Conservation (phyloP, 2,888 invertebrate species). For the Melolontha melolontha region DNA sequence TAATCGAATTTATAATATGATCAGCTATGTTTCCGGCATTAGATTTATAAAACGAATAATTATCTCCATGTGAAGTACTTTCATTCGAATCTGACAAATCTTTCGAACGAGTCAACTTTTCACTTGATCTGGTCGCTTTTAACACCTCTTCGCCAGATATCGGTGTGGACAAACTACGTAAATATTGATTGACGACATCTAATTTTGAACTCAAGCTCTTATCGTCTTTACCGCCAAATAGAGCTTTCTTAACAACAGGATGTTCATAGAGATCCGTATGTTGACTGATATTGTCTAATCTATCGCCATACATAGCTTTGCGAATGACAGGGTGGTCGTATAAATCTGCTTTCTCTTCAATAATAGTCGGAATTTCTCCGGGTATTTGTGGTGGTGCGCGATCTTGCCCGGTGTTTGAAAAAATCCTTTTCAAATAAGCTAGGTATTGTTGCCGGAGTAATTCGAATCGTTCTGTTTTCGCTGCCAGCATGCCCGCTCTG, state of each 20-base stretch:
- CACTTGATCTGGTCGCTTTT: conserved; percentile 37
- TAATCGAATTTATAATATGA: conserved; percentile 56
- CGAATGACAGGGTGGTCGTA: conserved; percentile 25
- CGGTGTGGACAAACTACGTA: conserved; percentile 45
- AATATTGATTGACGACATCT: conserved; percentile 34
- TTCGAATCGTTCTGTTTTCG: conserved; percentile 72
- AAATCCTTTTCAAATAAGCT: conserved; percentile 51
- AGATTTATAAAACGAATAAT: conserved; percentile 20
- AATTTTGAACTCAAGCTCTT: conserved; percentile 13
- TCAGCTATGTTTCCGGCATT: conserved; percentile 55
- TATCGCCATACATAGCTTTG: conserved; percentile 30
- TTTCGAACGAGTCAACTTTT: not conserved
- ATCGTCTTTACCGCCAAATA: conserved; percentile 5
- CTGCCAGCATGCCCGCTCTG: conserved; percentile 69
- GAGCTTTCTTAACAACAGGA: conserved; percentile 39
- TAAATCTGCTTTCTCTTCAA: conserved; percentile 26
- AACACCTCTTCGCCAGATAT: conserved; percentile 48
- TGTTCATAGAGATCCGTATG: conserved; percentile 25
- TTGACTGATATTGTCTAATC: not conserved
- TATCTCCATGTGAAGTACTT: conserved; percentile 1
- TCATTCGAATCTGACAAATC: conserved; percentile 19
- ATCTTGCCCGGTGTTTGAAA: not conserved
- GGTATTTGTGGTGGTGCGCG: conserved; percentile 14
- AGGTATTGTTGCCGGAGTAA: conserved; percentile 63
- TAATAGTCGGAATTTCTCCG: conserved; percentile 21